Base-by-base conservation (phyloP, 2,797 vertebrate species). In the Adelosebastes latens region DNA sequence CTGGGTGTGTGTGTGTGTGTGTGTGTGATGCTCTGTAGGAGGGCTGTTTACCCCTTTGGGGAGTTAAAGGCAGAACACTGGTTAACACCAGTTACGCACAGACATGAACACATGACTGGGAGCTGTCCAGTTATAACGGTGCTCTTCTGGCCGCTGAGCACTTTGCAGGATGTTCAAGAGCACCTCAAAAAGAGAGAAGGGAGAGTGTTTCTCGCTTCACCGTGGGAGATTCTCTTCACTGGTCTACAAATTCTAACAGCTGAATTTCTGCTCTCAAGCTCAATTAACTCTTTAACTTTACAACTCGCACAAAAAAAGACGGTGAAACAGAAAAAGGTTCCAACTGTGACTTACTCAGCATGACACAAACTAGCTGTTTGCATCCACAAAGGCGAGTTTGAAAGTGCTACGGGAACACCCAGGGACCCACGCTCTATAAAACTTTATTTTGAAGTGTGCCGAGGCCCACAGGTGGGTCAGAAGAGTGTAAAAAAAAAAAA, bases 41-140 rank as follows among this genome's bases (percentile, higher is more conserved):
- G 91, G 81, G 73, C 72, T 71, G 67, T 77, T 84, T 86, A 84
- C 56, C 81, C 86, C 85, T 80, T 58, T 52, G 77, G 88, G 82
- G 77, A 89, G 73, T 77, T 60, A 69, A 75, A 74, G 55, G 76
- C 70, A 81, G 73, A 89, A 80, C 76, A 72, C 74, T 71, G 79
- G 75, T 79, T 82, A 77, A 82, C 76, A 66, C 62, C 34, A 42
- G 59, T 59, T 53, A 65, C 65, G 62, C 65, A 61, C 77, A 69
- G 5, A 86, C 68, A 52, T 60, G 64, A 70, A 80, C 60, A 80
- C 62, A 83, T 32, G 61, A 67, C 74, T 24, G 64, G 32, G 65
- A 73, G 70, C 56, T 32, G 72, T 75, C 63, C 69, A 63, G 56
- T 62, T 49, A 29, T 10, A 42, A 71, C 74, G 49, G 8, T 64